Evolutionary conservation across 2,113 vertebrate species (phyloP), one percentile per base, ranked within the genome.

Genomic region (Rhagologus leucostigma): DNA sequence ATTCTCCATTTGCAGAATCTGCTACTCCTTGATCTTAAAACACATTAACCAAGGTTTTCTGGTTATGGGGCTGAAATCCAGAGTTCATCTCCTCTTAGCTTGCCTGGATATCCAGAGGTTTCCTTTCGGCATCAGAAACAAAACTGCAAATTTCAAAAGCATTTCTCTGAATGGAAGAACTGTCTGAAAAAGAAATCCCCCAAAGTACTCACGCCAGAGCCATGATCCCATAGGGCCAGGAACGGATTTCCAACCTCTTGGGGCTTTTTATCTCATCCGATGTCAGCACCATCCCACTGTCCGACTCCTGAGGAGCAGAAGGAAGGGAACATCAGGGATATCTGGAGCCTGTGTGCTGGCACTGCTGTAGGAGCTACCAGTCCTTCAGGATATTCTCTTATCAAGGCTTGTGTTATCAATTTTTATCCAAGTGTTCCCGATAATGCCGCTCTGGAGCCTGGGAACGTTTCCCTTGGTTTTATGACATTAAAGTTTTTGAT

Each of bases 241-340:
- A 98, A 56, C 98, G 91, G 10, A 98, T 98, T 68, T 99, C 98
- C 73, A 99, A 78, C 46, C 97, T 97, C 97, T 98, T 99, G 44
- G 98, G 98, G 52, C 98, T 98, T 78, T 98, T 98, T 57, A 99
- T 98, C 96, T 99, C 98, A 15, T 99, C 98, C 14, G 99, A 98
- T 0, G 98, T 98, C 79, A 99, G 84, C 81, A 98, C 98, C 98
- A 99, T 98, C 41, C 99, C 99, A 3, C 99, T 99, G 97, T 99
- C 99, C 1, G 98, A 98, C 77, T 99, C 98, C 99, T 99, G 97
- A 74, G 74, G 13, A 89, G 92, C 47, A 79, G 32, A 87, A 89
- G 53, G 50, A 86, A 69, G 59, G 59, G 23, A 70, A 60, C 22
- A 33, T 89, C 77, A 96, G 79, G 32, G 55, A 42, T 5, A 18